phyloP scores from a whole-genome alignment of 2,113 vertebrate species.

The Gracilinanus agilis region DNA sequence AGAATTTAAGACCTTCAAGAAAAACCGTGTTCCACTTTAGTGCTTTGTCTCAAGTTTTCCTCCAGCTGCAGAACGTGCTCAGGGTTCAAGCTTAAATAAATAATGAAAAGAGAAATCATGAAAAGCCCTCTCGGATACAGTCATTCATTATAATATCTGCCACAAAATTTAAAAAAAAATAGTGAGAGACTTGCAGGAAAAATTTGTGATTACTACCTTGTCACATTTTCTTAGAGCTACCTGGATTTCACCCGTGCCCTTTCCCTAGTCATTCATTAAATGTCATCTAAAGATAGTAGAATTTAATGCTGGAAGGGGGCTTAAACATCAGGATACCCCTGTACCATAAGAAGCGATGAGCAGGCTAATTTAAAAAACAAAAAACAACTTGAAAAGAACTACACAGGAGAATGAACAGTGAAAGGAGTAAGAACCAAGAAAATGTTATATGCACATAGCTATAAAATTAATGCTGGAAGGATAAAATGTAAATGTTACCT shows the following conservation, averaged over 20 bases:
- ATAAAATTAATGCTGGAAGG: no score
- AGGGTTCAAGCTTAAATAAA: slow-evolving; percentile 56
- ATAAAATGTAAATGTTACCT: no score
- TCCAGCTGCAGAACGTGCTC: slow-evolving; percentile 57
- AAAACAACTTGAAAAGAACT: no score
- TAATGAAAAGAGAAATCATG: slow-evolving; percentile 31
- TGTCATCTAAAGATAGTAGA: neutral
- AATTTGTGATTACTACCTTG: neutral
- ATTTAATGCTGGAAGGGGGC: neutral
- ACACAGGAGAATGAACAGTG: no score
- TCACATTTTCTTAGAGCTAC: neutral
- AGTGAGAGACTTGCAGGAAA: neutral
- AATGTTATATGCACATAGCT: no score
- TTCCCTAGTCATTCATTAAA: neutral
- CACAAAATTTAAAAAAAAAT: neutral
- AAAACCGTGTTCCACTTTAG: neutral
- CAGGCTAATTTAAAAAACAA: no score
- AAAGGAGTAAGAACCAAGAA: no score
- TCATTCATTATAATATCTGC: slow-evolving; percentile 46
- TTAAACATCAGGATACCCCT: no score
- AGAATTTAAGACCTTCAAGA: slow-evolving; percentile 1
- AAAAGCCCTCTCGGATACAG: slow-evolving; percentile 36
- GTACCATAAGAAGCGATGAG: no score
- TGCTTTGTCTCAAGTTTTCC: slow-evolving; percentile 42
- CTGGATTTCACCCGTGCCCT: neutral